phyloP scores from a whole-genome alignment of 2,113 vertebrate genomes.

The Vimba vimba region DNA sequence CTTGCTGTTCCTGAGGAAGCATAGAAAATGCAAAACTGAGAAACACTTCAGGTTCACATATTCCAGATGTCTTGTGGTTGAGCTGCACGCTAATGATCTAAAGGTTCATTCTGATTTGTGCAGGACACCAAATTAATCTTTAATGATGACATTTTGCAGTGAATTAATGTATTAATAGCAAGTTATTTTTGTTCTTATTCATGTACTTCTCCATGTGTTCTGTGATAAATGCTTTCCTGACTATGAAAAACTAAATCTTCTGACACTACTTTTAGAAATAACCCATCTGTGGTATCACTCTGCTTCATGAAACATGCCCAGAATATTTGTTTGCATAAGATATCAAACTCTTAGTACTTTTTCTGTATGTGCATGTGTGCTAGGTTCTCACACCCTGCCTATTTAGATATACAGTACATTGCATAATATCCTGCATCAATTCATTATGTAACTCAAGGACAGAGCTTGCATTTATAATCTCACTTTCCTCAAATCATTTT shows the following conservation, averaged over 20 bases:
- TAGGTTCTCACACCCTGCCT: background rate
- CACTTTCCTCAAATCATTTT: background rate
- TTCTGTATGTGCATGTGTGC: background rate
- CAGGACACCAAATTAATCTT: slow-evolving; percentile 20
- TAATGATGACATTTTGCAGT: background rate
- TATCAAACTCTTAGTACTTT: background rate
- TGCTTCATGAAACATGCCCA: background rate
- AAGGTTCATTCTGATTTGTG: slow-evolving; percentile 16
- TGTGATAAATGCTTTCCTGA: background rate
- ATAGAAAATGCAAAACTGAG: background rate
- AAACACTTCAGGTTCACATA: background rate
- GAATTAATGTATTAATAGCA: slow-evolving; percentile 17
- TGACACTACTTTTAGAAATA: background rate
- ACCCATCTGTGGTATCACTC: background rate
- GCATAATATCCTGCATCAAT: slow-evolving; percentile 23
- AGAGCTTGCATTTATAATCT: slow-evolving; percentile 17
- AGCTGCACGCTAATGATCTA: background rate
- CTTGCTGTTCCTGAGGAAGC: background rate
- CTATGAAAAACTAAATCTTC: background rate
- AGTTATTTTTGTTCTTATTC: slow-evolving; percentile 9
- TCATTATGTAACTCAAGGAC: slow-evolving; percentile 32
- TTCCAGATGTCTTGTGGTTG: slow-evolving; percentile 20
- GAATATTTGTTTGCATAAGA: slow-evolving; percentile 33
- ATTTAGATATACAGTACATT: slow-evolving; percentile 25
- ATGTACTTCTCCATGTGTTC: background rate